These are phyloP conservation scores for Zaprionus nigranus DNA, from an alignment of 1,140 invertebrate species.

Conservation along the genomic window DNA sequence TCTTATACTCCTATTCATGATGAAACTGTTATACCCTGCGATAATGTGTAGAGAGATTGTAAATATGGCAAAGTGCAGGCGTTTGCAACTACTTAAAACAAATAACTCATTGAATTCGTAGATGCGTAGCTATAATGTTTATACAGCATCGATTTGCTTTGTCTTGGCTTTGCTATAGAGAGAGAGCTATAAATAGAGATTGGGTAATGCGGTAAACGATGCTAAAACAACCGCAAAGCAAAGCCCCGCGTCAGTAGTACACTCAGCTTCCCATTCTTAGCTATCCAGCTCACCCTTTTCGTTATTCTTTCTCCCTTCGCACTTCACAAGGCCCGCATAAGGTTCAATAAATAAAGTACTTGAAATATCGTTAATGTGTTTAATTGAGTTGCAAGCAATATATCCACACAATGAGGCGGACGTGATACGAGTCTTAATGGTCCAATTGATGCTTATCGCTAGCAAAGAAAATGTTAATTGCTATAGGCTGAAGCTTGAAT, in stretches of 20 bases:
- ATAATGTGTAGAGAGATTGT: background rate
- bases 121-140: constrained; percentile 13
- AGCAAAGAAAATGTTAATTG: background rate
- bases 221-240: constrained; percentile 17
- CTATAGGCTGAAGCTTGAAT: background rate
- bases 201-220: constrained; percentile 36
- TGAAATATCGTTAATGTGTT: constrained; percentile 31
- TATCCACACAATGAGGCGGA: constrained; percentile 8
- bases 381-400: constrained; percentile 35
- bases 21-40: background rate
- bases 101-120: constrained; percentile 25
- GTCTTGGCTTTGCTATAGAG: too few species aligned
- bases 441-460: constrained; percentile 14
- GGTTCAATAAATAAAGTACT: constrained; percentile 8
- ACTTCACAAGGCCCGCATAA: background rate
- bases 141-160: constrained; percentile 5
- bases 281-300: background rate
- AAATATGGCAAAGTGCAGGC: background rate
- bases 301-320: background rate
- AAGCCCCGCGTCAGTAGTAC: background rate
- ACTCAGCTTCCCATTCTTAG: constrained; percentile 6
- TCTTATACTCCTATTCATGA: background rate
- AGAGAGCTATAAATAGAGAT: constrained; percentile 45
- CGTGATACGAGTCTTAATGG: constrained; percentile 18
- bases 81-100: constrained; percentile 3